Percentiles rank a stretch among this genome's conserved stretches.
Conservation (phyloP, 2,113 vertebrate genomes). For the Zapus hudsonius region DNA sequence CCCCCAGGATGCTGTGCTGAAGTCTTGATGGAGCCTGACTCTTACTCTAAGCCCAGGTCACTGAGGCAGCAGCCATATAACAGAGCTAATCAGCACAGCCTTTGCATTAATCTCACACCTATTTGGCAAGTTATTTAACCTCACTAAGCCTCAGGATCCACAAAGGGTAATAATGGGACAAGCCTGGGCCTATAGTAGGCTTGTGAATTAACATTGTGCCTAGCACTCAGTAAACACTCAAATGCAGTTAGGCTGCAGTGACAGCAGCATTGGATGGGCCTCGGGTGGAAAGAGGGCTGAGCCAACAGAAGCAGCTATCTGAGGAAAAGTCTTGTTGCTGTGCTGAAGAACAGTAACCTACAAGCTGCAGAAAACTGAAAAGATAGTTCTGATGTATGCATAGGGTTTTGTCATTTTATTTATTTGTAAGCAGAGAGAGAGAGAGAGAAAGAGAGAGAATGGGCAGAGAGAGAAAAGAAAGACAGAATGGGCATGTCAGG, state of each 20-base stretch:
- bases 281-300: background rate
- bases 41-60: background rate
- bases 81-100: background rate
- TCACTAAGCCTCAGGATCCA: background rate
- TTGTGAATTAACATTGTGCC: background rate
- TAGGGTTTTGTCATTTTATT: too few relatives aligned
- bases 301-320: background rate
- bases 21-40: constrained; percentile 27
- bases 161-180: background rate
- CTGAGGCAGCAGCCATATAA: background rate
- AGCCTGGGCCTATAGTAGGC: background rate
- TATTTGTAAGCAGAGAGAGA: too few relatives aligned
- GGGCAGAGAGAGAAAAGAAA: too few relatives aligned
- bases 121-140: background rate
- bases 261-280: background rate
- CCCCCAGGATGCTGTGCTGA: background rate
- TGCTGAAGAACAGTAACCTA: background rate
- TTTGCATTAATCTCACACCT: background rate
- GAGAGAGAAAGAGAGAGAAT: too few relatives aligned
- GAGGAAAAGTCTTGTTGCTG: background rate
- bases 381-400: background rate
- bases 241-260: background rate
- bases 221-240: background rate
- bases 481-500: too few relatives aligned
- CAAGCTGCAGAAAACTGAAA: background rate